A percentile compares a stretch with the other conserved stretches of the same genome.
Conservation (phyloP, 2,797 vertebrate species). For the Xiphorhynchus erythropygius region DNA sequence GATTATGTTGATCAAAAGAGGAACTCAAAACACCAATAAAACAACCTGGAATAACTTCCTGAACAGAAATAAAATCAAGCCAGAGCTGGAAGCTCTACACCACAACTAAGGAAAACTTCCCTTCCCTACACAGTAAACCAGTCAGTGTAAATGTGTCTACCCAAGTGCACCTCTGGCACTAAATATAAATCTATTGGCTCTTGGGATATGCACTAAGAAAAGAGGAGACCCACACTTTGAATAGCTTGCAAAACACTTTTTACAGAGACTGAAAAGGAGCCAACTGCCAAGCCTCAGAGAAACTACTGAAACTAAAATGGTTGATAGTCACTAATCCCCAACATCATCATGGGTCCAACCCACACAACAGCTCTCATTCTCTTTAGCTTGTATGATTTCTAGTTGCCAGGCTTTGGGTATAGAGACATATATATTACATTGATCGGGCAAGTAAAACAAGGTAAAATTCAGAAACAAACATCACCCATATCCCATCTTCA, state of each 20-base stretch:
- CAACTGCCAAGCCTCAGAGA: background rate
- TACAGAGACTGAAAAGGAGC: background rate
- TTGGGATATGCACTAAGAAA: background rate
- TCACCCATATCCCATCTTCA: background rate
- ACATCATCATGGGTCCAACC: background rate
- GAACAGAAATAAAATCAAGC: background rate
- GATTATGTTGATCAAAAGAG: constrained; percentile 17
- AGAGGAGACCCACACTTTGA: background rate
- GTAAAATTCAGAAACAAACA: background rate
- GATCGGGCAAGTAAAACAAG: background rate
- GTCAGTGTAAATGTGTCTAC: background rate
- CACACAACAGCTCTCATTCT: background rate
- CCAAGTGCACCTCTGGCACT: background rate
- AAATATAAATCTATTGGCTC: background rate
- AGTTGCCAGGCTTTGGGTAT: background rate
- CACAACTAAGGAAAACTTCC: background rate
- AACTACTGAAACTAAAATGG: background rate
- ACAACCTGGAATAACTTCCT: constrained; percentile 12
- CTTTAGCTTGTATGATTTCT: background rate
- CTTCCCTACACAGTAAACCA: background rate
- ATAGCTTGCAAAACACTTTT: background rate
- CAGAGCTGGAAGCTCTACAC: background rate
- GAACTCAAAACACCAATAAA: background rate
- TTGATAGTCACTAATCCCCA: background rate
- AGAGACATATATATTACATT: background rate